Percentiles rank a stretch among this genome's conserved stretches.
phyloP scores from a whole-genome alignment of 2,888 invertebrate species.

The Rhingia rostrata region DNA sequence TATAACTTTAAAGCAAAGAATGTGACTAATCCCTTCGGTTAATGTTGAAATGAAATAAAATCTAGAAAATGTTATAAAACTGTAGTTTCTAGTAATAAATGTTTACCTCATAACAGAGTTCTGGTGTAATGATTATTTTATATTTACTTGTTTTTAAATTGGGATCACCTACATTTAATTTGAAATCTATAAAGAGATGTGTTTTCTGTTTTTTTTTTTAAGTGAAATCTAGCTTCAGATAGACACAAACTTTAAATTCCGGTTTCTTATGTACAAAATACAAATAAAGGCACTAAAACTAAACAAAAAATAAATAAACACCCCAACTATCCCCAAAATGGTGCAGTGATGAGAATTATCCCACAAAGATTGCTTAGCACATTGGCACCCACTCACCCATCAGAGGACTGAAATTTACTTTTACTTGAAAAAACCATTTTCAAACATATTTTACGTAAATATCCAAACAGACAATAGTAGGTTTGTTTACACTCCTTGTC shows the following conservation, averaged over 20 bases:
- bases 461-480: not conserved
- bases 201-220: not conserved
- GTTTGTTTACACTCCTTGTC: too few species aligned
- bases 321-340: not conserved
- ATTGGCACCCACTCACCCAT: conserved; percentile 9
- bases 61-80: conserved; percentile 49
- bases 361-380: conserved; percentile 2
- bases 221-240: not conserved
- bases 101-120: conserved; percentile 24
- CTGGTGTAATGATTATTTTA: not conserved
- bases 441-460: not conserved
- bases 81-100: conserved; percentile 45
- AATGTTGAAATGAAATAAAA: conserved; percentile 19
- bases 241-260: conserved; percentile 26
- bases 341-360: not conserved
- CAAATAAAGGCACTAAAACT: conserved; percentile 29
- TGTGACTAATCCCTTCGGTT: conserved; percentile 12
- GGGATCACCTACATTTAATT: not conserved
- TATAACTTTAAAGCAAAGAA: conserved; percentile 1
- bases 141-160: not conserved
- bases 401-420: not conserved
- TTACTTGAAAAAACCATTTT: not conserved
- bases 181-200: conserved; percentile 3
- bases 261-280: conserved; percentile 68
- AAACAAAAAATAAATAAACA: not conserved